Evolutionary conservation across 2,113 vertebrate genomes (phyloP), one percentile per base, ranked within the genome.

Genomic region (human): DNA sequence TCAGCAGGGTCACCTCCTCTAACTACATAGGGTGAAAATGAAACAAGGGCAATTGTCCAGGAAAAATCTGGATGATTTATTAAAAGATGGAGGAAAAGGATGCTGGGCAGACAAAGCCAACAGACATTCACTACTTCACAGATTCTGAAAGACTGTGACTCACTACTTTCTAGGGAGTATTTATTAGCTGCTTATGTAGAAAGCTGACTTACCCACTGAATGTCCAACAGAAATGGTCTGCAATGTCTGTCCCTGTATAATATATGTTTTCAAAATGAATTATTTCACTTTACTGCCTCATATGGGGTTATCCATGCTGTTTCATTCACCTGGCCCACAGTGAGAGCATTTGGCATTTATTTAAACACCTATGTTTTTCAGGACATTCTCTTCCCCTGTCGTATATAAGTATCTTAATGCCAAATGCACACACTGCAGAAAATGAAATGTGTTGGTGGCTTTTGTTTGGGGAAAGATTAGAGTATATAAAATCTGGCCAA

Each of bases 331-430:
- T 59, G 55, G 64, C 38, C 59, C 84, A 48, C 48, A 14, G 45
- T 6, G 23, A 75, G 38, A 25, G 40, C 40, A 38, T n/a, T 76
- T 22, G 52, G 76, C 17, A 27, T 78, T 93, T 48, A 48, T 57
- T 79, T 66, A 81, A 16, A 61, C 11, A 48, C 9, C 76, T 70
- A 8, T 38, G 82, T 73, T n/a, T 59, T 84, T 43, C 78, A 78
- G 32, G 50, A 35, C 27, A 45, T n/a, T 90, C 48, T 89, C 59
- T 94, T 93, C 90, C 57, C 64, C 61, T n/a, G 48, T 93, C 48
- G 87, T 52, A 32, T 2, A n/a, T 38, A 32, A 85, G 38, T n/a
- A 72, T 64, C 92, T 96, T 50, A 93, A 55, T 35, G 55, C 12
- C 84, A 89, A 72, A 80, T 55, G 72, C 9, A 84, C 14, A 20